Conservation (phyloP, 1,140 invertebrate species). For the Callitettix versicolor region DNA sequence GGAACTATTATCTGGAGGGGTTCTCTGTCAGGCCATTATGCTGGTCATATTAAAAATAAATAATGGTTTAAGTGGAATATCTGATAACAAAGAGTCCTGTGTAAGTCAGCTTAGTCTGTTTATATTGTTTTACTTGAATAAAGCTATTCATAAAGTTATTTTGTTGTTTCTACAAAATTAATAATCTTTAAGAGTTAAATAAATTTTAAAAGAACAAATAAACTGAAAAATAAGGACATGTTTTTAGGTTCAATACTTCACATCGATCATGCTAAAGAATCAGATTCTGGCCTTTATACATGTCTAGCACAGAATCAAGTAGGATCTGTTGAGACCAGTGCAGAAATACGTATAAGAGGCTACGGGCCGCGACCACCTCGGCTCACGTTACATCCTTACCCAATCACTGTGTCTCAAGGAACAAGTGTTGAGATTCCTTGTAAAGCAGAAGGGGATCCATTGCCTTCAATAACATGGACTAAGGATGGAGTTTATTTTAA, state of each 20-base stretch:
- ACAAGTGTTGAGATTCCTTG: conserved; percentile 70
- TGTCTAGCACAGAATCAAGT: conserved; percentile 66
- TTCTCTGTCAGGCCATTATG: no score
- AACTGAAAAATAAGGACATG: no score
- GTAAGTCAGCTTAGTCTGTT: no score
- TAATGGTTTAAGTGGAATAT: no score
- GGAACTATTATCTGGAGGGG: no score
- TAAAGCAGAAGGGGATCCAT: conserved; percentile 64
- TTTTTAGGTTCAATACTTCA: conserved; percentile 38
- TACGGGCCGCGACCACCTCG: conserved; percentile 39
- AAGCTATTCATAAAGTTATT: no score
- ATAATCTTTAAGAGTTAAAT: no score
- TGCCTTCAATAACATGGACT: conserved; percentile 65
- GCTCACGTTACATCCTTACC: conserved; percentile 54
- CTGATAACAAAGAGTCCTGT: no score
- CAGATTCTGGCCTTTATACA: conserved; percentile 67
- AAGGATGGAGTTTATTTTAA: conserved; percentile 56
- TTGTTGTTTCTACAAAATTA: no score
- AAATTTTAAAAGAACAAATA: no score
- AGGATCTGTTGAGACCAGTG: conserved; percentile 54
- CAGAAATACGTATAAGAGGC: conserved; percentile 50
- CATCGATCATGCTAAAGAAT: conserved; percentile 48
- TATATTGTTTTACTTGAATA: no score
- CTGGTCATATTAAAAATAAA: no score
- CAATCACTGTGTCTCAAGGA: conserved; percentile 58